phyloP scores from a whole-genome alignment of 2,888 invertebrate species.

The Ophonus ardosiacus region DNA sequence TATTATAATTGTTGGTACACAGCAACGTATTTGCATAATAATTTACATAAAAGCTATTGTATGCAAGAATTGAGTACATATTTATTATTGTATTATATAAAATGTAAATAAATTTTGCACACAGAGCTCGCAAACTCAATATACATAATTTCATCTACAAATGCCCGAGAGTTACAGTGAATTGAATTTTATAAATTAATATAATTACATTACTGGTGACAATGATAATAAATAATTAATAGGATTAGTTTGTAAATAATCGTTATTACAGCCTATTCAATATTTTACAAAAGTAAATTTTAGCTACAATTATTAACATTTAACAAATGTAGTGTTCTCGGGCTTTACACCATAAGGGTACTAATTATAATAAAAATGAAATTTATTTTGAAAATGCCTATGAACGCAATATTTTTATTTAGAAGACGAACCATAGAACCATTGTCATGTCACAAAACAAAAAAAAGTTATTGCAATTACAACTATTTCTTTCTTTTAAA shows the following conservation, averaged over 20 bases:
- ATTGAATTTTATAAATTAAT: constrained; percentile 5
- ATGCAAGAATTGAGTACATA: not conserved
- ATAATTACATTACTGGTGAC: constrained; percentile 20
- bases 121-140: not conserved
- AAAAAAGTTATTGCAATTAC: too few relatives aligned
- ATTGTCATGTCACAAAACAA: too few relatives aligned
- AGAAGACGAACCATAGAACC: too few relatives aligned
- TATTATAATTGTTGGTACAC: not conserved
- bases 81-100: not conserved
- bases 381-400: too few relatives aligned
- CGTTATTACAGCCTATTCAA: not conserved
- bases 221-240: constrained; percentile 28
- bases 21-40: not conserved
- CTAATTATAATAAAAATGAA: too few relatives aligned
- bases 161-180: not conserved
- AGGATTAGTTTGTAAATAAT: constrained; percentile 15
- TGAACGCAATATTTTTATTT: too few relatives aligned
- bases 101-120: constrained; percentile 2
- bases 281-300: not conserved
- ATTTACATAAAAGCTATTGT: not conserved
- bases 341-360: too few relatives aligned
- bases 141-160: constrained; percentile 14
- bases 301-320: too few relatives aligned
- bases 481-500: too few relatives aligned
- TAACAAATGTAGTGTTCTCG: too few relatives aligned